A percentile compares a stretch with the other conserved stretches of the same genome.
Evolutionary conservation across 1,140 invertebrate species (phyloP).

Genomic region (Euglossa dilemma): DNA sequence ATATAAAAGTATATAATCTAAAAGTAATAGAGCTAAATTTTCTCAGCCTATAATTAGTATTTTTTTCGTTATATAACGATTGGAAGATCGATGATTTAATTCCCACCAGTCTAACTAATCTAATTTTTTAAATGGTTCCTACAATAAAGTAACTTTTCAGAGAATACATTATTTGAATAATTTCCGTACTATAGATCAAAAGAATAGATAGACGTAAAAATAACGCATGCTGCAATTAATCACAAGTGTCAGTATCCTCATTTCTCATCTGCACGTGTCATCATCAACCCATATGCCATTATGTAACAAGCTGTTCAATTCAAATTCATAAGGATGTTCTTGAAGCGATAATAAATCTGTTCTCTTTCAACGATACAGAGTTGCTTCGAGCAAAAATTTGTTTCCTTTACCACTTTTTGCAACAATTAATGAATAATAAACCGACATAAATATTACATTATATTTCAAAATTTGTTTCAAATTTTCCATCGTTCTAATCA

Average conservation of each 20-base stretch:
- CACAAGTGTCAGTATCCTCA: background rate
- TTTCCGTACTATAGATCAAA: background rate
- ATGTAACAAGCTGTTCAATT: background rate
- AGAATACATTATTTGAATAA: background rate
- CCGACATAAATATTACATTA: too few relatives aligned
- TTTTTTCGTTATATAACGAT: too few relatives aligned
- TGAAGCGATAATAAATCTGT: background rate
- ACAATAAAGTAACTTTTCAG: background rate
- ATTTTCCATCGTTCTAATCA: too few relatives aligned
- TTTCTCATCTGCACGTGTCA: background rate
- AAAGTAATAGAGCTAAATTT: too few relatives aligned
- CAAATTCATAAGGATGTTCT: background rate
- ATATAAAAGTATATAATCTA: too few relatives aligned
- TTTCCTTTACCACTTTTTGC: too few relatives aligned
- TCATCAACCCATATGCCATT: background rate
- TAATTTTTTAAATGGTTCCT: background rate
- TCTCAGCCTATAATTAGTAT: too few relatives aligned
- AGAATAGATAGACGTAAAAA: background rate
- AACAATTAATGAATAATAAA: too few relatives aligned
- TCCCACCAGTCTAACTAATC: background rate
- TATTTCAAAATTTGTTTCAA: too few relatives aligned
- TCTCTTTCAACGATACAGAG: too few relatives aligned
- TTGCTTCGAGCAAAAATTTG: too few relatives aligned
- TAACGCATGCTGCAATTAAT: background rate
- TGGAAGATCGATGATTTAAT: too few relatives aligned